Conservation (phyloP, 2,797 vertebrate species). For the Hippoglossus hippoglossus region DNA sequence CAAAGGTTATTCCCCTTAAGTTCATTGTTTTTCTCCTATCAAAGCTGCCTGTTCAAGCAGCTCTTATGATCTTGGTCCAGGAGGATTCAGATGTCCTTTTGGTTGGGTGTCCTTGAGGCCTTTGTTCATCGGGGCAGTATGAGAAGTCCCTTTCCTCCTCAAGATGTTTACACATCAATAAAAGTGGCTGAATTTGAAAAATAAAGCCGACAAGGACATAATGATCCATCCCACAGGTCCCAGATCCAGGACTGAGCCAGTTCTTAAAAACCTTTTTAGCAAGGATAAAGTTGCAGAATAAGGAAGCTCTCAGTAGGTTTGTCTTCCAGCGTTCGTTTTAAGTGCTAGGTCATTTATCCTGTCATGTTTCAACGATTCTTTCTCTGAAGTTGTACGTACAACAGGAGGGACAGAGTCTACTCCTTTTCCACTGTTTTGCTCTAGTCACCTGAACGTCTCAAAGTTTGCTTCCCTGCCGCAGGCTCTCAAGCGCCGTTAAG, state of each 20-base stretch:
- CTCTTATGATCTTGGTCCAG: slow-evolving; percentile 58
- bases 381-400: slow-evolving; percentile 43
- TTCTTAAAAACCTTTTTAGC: slow-evolving; percentile 67
- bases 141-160: slow-evolving; percentile 76
- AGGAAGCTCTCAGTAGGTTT: slow-evolving; percentile 67
- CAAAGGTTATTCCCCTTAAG: slow-evolving; percentile 72
- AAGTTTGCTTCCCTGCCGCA: slow-evolving; percentile 32
- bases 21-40: slow-evolving; percentile 76
- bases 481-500: slow-evolving; percentile 21
- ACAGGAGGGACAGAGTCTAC: slow-evolving; percentile 59
- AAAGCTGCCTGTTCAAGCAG: slow-evolving; percentile 72
- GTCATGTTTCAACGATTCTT: slow-evolving; percentile 60
- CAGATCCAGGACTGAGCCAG: slow-evolving; percentile 60
- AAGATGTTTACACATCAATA: slow-evolving; percentile 85
- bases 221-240: slow-evolving; percentile 77
- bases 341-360: slow-evolving; percentile 59
- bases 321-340: slow-evolving; percentile 55
- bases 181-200: slow-evolving; percentile 75
- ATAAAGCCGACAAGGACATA: slow-evolving; percentile 82
- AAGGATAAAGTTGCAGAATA: slow-evolving; percentile 64
- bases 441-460: slow-evolving; percentile 43
- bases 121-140: slow-evolving; percentile 78
- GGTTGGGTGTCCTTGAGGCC: slow-evolving; percentile 78
- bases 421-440: slow-evolving; percentile 45
- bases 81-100: slow-evolving; percentile 73